Evolutionary conservation across 2,113 vertebrate genomes (phyloP), one percentile per base, ranked within the genome.

Genomic region (Sorex araneus): DNA sequence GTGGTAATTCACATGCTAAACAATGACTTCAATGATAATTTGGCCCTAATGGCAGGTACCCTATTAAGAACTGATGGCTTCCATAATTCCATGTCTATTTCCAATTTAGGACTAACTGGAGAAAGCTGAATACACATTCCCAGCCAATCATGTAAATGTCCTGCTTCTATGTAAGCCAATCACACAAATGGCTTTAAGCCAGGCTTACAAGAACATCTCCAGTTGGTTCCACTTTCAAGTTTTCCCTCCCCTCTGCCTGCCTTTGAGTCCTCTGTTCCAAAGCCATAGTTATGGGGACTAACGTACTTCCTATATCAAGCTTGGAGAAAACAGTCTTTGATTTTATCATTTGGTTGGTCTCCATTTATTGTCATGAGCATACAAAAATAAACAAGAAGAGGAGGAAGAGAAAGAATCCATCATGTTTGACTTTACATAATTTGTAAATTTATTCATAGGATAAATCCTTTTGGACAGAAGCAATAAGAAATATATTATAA

Each of bases 1-100:
- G 16, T 84, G 45, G 67, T 70, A 84, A 6, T 69, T 28, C 9
- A 15, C 32, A 75, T 67, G 10, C 21, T 76, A 43, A 83, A n/a
- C n/a, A 83, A 54, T 76, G 54, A 76, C 47, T 67, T 83, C 32
- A 84, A 28, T 50, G 70, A 76, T 81, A 67, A 76, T 66, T 40
- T 43, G 10, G 23, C 13, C 6, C 28, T 1, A 76, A 76, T 67
- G 32, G 34, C 32, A 4, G 57, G 47, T 21, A 75, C 40, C 34
- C 47, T 25, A 36, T 74, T 73, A n/a, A n/a, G 75, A 64, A 64
- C 40, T 50, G 21, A n/a, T n/a, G 25, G 43, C 12, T 75, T 90
- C 60, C 54, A 13, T 75, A 75, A 75, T n/a, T 54, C 71, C 66
- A 25, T 66, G 8, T 45, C 45, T 67, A 43, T 6, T 90, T 54